Conservation (phyloP, 92 coral and sea anemone genomes). For the Desmophyllum pertusum region DNA sequence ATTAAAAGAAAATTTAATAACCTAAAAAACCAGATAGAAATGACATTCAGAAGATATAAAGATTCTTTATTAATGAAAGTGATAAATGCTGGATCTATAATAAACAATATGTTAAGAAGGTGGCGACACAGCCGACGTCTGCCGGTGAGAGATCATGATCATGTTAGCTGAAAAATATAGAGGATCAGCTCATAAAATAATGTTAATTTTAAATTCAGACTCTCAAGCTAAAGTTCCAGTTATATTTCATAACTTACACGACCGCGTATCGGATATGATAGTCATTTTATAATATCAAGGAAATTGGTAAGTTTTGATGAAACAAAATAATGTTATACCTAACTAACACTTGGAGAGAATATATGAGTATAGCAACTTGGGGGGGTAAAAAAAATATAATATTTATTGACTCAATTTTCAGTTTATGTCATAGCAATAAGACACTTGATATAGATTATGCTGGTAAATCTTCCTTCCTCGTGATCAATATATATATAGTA, state of each 20-base stretch:
- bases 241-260: no score
- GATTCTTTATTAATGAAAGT: no score
- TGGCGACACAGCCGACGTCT: no score
- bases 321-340: neutral
- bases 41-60: no score
- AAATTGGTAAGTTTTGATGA: neutral
- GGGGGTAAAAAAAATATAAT: neutral
- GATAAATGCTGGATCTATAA: neutral
- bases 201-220: no score
- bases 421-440: slow-evolving; percentile 1
- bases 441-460: slow-evolving; percentile 19
- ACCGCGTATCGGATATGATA: no score
- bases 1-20: no score
- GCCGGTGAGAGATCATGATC: slow-evolving; percentile 29
- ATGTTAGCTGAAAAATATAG: neutral
- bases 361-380: slow-evolving; percentile 36
- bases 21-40: no score
- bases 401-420: slow-evolving; percentile 30
- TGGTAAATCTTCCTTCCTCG: slow-evolving; percentile 15
- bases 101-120: no score
- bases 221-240: no score
- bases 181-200: no score
- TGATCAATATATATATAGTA: neutral
- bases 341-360: slow-evolving; percentile 33
- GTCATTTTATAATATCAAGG: no score